Evolutionary conservation across 35 echinoderm and acorn worm genomes (phyloP).

Genomic region (Ophioderma brevispina): DNA sequence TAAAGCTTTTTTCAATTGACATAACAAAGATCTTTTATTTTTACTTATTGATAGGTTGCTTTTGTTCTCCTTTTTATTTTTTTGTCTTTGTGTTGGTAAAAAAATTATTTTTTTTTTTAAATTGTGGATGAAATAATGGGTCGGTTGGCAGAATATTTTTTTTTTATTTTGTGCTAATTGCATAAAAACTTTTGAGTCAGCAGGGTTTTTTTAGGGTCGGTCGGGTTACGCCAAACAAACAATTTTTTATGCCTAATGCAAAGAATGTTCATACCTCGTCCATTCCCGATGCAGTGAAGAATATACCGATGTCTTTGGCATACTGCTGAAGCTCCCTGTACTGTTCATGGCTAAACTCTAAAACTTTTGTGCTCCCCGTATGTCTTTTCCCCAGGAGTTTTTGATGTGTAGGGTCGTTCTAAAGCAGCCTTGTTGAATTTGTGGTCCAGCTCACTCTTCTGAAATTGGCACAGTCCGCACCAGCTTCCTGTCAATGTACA

Average conservation of each 20-base stretch:
- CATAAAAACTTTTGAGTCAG: no score
- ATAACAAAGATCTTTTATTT: no score
- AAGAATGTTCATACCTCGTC: conserved; percentile 95
- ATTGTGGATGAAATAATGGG: no score
- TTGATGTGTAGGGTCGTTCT: conserved; percentile 79
- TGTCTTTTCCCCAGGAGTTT: conserved; percentile 86
- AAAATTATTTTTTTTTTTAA: no score
- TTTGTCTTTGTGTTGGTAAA: no score
- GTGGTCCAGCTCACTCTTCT: conserved; percentile 90
- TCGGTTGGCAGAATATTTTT: no score
- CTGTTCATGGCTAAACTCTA: conserved; percentile 97
- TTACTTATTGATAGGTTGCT: not conserved
- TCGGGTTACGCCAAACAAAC: no score
- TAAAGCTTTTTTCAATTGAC: no score
- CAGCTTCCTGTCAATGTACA: conserved; percentile 95
- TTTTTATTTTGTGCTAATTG: no score
- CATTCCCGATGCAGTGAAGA: conserved; percentile 96
- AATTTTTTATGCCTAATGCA: no score
- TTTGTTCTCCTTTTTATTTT: not conserved
- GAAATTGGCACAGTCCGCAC: conserved; percentile 99
- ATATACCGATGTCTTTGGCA: conserved; percentile 86
- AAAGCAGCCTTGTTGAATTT: conserved; percentile 98
- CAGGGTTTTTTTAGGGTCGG: no score
- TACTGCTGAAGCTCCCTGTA: conserved; percentile 89
- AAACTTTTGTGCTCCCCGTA: conserved; percentile 94